A percentile compares a stretch with the other conserved stretches of the same genome.
phyloP scores from a whole-genome alignment of 2,888 invertebrate genomes.

The Xylota sylvarum region DNA sequence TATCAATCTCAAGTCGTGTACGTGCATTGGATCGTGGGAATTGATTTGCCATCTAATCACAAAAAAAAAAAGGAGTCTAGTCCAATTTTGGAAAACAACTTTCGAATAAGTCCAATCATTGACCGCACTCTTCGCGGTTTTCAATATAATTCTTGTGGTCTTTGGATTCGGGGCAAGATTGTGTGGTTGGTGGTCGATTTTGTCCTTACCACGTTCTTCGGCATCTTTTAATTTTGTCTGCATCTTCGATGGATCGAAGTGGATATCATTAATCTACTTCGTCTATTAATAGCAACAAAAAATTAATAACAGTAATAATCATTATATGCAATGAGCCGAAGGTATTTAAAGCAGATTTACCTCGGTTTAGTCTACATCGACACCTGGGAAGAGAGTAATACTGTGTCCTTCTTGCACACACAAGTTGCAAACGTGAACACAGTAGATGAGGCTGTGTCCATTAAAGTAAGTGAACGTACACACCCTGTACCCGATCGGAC shows the following conservation, averaged over 20 bases:
- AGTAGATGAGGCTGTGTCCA: conserved; percentile 59
- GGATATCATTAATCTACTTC: conserved; percentile 48
- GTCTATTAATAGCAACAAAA: conserved; percentile 47
- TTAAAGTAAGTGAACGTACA: conserved; percentile 69
- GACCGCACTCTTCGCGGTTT: neutral
- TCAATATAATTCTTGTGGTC: neutral
- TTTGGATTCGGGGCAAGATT: neutral
- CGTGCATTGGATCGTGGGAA: conserved; percentile 36
- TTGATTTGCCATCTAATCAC: conserved; percentile 1
- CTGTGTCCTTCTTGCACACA: conserved; percentile 53
- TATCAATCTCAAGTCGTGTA: neutral
- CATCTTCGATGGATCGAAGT: neutral
- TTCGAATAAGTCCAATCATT: conserved; percentile 6
- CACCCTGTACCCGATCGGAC: conserved; percentile 71
- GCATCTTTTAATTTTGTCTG: conserved; percentile 15
- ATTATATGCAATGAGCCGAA: conserved; percentile 45
- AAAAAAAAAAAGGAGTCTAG: conserved; percentile 8
- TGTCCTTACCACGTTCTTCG: neutral
- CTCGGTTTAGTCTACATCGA: conserved; percentile 20
- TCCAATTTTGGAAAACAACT: conserved; percentile 35
- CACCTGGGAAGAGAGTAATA: conserved; percentile 41
- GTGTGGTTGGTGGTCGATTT: conserved; percentile 1
- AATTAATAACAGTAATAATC: conserved; percentile 69
- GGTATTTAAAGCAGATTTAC: conserved; percentile 59
- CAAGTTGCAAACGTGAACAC: conserved; percentile 10